Evolutionary conservation across 2,888 invertebrate genomes (phyloP).

Genomic region (Tetragnatha montana): DNA sequence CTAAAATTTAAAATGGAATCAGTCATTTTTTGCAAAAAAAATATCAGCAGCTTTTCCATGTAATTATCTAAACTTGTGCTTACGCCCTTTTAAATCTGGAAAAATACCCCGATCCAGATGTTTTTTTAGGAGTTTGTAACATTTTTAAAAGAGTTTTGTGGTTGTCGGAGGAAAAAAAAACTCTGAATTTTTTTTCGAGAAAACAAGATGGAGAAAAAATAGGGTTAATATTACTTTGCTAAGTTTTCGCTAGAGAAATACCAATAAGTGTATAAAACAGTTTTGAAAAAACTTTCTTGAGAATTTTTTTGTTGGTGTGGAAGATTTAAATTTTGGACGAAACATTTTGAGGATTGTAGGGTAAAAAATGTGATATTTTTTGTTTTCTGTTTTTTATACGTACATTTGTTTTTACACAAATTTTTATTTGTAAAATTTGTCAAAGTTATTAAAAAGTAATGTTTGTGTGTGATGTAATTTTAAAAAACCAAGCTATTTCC

Average conservation of each 20-base stretch:
- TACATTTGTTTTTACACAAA: neutral
- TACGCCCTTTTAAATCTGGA: no score
- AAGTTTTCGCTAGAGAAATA: neutral
- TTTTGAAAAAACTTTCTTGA: neutral
- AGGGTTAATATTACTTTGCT: neutral
- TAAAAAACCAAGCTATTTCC: no score
- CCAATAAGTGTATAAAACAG: neutral
- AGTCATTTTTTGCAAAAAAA: no score
- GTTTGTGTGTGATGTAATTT: no score
- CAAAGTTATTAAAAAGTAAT: no score
- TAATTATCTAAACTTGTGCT: no score
- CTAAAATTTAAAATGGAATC: no score
- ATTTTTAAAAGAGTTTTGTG: neutral
- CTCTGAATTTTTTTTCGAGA: neutral
- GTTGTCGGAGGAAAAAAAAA: neutral
- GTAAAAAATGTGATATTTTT: neutral
- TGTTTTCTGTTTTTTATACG: neutral
- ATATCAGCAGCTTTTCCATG: no score
- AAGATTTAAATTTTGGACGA: neutral
- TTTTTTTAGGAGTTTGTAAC: no score
- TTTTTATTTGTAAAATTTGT: no score
- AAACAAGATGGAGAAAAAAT: neutral
- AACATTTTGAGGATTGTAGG: neutral
- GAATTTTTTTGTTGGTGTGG: neutral
- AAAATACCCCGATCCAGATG: no score